Evolutionary conservation across 2,888 invertebrate genomes (phyloP).

Genomic region (Chloroclysta siterata): DNA sequence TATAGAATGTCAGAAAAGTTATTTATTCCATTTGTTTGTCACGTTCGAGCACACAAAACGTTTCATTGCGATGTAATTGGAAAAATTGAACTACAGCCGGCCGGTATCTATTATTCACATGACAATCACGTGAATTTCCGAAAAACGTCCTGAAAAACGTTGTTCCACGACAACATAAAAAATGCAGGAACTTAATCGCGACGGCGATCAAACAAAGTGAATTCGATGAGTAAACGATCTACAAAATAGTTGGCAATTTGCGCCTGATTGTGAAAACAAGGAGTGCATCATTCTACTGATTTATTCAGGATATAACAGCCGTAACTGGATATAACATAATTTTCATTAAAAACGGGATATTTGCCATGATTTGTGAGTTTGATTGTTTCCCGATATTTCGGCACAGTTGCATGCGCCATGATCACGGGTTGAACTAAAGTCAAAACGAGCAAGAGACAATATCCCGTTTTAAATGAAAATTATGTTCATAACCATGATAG

Average conservation of each 20-base stretch:
- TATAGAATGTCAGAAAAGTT: constrained; percentile 9
- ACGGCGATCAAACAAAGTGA: constrained; percentile 67
- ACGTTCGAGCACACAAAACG: constrained; percentile 51
- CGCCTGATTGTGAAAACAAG: constrained; percentile 50
- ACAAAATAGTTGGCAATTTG: constrained; percentile 71
- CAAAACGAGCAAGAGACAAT: too few relatives aligned
- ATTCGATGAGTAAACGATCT: constrained; percentile 62
- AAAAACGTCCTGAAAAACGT: constrained; percentile 81
- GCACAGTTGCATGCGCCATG: too few relatives aligned
- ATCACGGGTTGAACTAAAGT: too few relatives aligned
- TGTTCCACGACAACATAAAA: constrained; percentile 79
- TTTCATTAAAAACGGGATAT: too few relatives aligned
- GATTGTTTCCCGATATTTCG: too few relatives aligned
- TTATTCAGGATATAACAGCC: constrained; percentile 29
- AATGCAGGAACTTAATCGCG: constrained; percentile 79
- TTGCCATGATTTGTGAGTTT: too few relatives aligned
- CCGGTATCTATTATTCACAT: constrained; percentile 73
- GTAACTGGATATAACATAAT: too few relatives aligned
- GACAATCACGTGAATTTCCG: constrained; percentile 79
- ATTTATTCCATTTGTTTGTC: constrained; percentile 36
- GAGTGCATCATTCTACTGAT: constrained; percentile 18
- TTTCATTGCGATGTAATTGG: constrained; percentile 78
- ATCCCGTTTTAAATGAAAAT: too few relatives aligned
- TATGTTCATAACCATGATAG: too few relatives aligned
- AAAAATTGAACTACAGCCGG: constrained; percentile 76